Evolutionary conservation across 1,140 invertebrate species (phyloP), one percentile per base, ranked within the genome.

Genomic region (Triops cancriformis): DNA sequence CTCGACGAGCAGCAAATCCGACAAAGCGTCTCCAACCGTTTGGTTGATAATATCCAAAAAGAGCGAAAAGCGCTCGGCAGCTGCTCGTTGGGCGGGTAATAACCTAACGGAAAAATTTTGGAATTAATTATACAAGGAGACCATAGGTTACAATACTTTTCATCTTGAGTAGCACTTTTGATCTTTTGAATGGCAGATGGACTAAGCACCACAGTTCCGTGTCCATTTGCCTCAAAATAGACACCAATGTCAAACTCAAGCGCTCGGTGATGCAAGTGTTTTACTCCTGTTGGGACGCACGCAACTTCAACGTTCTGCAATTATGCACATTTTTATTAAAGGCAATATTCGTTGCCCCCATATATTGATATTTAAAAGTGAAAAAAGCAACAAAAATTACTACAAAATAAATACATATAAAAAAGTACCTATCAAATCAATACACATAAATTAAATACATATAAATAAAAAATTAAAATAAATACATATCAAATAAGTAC

Each of bases 171-270:
- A 26, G 82, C 82, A 28, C 84, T 80, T 80, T 90, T 89, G 4
- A 85, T 83, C 7, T 74, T 28, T 42, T 81, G 72, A 14, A 79
- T 78, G 26, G 91, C 89, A 37, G 86, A 84, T 1, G 89, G 83
- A 81, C 91, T 94, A 77, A 94, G 94, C 1, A 94, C 83, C 10
- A 94, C 92, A 1, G 98, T 99, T 11, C 98, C 98, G 87, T 99
- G 98, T 0, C 98, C 98, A 87, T 99, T 99, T 0, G 98, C 97
- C 87, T 99, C 98, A 87, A 99, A 99, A 85, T 99, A 99, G 18
- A 99, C 89, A 4, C 97, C 98, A 82, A 99, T 91, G 83, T 99
- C 97, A 87, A 91, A 98, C 77, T 95, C 88, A 37, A 89, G 81
- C 0, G 98, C 97, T 84, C 92, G 91, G 81, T 94, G 92, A 84